Conservation (phyloP, 2,888 invertebrate species). For the Oscheius sp. region DNA sequence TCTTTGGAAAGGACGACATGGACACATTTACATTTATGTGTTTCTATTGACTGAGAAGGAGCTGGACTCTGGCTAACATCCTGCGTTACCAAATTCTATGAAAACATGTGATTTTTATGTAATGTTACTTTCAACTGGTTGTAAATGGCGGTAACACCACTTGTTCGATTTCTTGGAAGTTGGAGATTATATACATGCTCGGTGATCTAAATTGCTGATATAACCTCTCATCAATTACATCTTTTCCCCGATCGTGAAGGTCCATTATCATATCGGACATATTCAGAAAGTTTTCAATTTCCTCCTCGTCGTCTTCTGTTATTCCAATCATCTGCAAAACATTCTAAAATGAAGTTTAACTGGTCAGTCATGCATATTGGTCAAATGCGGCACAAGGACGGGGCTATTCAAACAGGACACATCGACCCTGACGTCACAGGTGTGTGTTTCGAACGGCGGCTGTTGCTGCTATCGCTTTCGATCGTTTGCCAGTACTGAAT, state of each 20-base stretch:
- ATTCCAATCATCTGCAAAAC: not conserved
- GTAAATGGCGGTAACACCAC: conserved; percentile 4
- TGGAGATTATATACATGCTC: not conserved
- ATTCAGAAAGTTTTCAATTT: conserved; percentile 25
- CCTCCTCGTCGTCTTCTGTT: conserved; percentile 16
- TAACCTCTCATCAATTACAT: no score
- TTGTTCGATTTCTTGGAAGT: not conserved
- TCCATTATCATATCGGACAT: conserved; percentile 10
- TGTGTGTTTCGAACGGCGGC: conserved; percentile 1
- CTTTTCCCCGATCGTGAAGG: conserved; percentile 5
- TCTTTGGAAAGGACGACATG: conserved; percentile 10
- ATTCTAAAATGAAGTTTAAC: not conserved
- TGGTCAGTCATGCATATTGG: not conserved
- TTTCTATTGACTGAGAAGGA: not conserved
- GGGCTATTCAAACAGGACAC: conserved; percentile 23
- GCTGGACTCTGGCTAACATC: no score
- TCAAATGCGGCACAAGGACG: conserved; percentile 1
- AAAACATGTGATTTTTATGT: not conserved
- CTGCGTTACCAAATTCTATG: no score
- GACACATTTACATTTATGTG: not conserved
- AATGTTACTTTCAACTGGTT: conserved; percentile 20
- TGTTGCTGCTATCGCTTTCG: conserved; percentile 8
- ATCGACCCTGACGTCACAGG: conserved; percentile 8
- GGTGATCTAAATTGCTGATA: not conserved
- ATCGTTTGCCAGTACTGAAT: conserved; percentile 10